These are phyloP conservation scores for Zeugodacus cucurbitae DNA, from an alignment of 1,140 invertebrate species.

Conservation along the genomic window DNA sequence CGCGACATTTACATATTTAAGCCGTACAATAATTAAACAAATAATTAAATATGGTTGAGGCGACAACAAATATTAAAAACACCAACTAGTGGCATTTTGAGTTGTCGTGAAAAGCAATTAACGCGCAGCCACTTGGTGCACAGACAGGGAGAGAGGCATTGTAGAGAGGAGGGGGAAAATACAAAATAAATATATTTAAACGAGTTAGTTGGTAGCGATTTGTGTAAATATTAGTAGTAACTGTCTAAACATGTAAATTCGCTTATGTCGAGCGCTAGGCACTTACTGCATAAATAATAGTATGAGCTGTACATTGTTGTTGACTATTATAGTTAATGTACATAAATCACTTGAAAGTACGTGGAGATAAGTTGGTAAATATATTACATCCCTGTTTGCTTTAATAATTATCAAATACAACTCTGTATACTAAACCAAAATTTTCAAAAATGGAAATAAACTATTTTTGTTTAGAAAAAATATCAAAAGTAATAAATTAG, in stretches of 20 bases:
- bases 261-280: neutral
- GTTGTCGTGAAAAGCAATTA: conserved; percentile 23
- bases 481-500: too few relatives aligned
- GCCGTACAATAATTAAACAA: neutral
- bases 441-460: too few relatives aligned
- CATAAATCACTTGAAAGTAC: neutral
- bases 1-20: neutral
- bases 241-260: neutral
- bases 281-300: neutral
- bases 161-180: neutral
- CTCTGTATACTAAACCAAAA: neutral
- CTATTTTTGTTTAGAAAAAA: too few relatives aligned
- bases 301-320: neutral
- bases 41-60: conserved; percentile 2
- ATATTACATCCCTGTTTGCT: neutral
- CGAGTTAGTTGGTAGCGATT: neutral
- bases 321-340: neutral
- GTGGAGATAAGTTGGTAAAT: neutral
- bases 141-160: too few relatives aligned
- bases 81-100: neutral
- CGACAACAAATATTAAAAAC: neutral
- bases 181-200: neutral
- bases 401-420: neutral
- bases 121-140: neutral
- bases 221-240: neutral